A percentile compares a stretch with the other conserved stretches of the same genome.
Evolutionary conservation across 2,797 vertebrate species (phyloP).

Genomic region (Rhinatrema bivittatum): DNA sequence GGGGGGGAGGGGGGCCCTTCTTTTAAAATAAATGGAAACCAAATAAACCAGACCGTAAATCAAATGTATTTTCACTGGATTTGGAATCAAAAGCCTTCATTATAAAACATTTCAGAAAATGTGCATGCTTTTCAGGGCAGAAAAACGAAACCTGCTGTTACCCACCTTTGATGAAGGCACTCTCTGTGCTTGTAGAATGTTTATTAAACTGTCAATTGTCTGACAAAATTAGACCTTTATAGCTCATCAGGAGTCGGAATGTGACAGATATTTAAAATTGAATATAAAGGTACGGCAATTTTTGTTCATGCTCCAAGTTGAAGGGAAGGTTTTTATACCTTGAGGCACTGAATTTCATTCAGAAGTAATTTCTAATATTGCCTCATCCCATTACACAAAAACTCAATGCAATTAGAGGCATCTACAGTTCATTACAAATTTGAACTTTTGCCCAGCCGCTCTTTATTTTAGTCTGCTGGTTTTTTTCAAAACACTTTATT

Average conservation of each 20-base stretch:
- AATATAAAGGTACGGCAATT: constrained; percentile 37
- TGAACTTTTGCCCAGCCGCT: constrained; percentile 44
- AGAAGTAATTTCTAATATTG: constrained; percentile 49
- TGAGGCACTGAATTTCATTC: constrained; percentile 47
- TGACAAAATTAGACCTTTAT: constrained; percentile 16
- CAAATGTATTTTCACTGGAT: no score
- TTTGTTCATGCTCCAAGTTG: constrained; percentile 37
- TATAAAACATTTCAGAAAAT: no score
- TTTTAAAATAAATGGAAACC: no score
- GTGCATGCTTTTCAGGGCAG: no score
- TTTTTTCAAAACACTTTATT: constrained; percentile 57
- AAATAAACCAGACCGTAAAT: no score
- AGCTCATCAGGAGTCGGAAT: constrained; percentile 28
- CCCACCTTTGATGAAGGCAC: constrained; percentile 20
- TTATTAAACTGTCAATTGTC: constrained; percentile 26
- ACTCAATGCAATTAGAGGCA: constrained; percentile 61
- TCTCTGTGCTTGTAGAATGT: constrained; percentile 23
- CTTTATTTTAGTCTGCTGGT: constrained; percentile 41
- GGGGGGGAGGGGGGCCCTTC: no score
- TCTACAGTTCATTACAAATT: constrained; percentile 52
- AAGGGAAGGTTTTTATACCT: constrained; percentile 37
- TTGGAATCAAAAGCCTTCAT: no score
- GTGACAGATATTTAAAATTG: constrained; percentile 41
- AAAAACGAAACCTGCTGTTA: constrained; percentile 6
- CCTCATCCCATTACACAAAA: constrained; percentile 50